A percentile compares a stretch with the other conserved stretches of the same genome.
Evolutionary conservation across 2,113 vertebrate genomes (phyloP).

Genomic region (Podarcis cretensis): DNA sequence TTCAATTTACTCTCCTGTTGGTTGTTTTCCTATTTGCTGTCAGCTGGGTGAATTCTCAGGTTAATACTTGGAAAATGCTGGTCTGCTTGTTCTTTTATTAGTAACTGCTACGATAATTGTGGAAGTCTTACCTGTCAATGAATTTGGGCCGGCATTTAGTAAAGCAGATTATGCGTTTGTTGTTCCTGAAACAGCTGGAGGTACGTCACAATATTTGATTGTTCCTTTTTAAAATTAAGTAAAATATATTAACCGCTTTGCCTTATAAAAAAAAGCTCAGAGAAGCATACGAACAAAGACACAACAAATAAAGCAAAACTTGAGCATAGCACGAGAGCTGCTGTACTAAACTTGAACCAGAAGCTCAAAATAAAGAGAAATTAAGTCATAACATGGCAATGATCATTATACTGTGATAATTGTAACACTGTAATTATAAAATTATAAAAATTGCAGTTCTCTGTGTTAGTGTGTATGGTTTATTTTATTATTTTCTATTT

Average conservation of each 20-base stretch:
- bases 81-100: slow-evolving; percentile 6
- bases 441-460: not conserved
- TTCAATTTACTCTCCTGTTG: not conserved
- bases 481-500: not conserved
- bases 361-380: not conserved
- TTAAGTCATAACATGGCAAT: not conserved
- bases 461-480: not conserved
- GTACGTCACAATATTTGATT: slow-evolving; percentile 16
- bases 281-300: not conserved
- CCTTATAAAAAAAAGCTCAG: not conserved
- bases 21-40: not conserved
- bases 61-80: not conserved
- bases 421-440: not conserved
- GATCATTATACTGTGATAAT: not conserved
- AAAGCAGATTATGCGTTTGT: slow-evolving; percentile 43
- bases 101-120: slow-evolving; percentile 59
- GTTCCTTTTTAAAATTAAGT: not conserved
- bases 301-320: not conserved
- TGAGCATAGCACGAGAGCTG: not conserved
- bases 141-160: slow-evolving; percentile 63
- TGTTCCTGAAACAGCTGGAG: slow-evolving; percentile 57
- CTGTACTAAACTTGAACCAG: not conserved
- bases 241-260: not conserved
- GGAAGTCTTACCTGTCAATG: slow-evolving; percentile 48
- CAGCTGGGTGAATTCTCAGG: not conserved